Percentiles rank a stretch among this genome's conserved stretches.
phyloP scores from a whole-genome alignment of 2,888 invertebrate species.

The Meganola albula region DNA sequence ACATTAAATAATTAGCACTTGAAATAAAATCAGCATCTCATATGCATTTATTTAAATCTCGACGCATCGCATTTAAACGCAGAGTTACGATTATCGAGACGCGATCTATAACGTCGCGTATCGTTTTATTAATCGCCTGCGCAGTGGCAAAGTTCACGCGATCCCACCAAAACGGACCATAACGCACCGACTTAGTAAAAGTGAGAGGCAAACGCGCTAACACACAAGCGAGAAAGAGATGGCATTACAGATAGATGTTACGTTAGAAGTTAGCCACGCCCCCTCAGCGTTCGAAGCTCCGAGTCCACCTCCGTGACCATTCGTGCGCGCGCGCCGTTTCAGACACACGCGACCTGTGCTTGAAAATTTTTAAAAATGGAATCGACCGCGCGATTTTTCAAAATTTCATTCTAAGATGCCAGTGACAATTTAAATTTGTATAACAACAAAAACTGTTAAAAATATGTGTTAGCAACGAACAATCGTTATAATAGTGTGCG shows the following conservation, averaged over 20 bases:
- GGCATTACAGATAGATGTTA: constrained; percentile 59
- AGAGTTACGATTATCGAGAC: constrained; percentile 53
- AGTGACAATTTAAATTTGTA: constrained; percentile 31
- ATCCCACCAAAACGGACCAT: constrained; percentile 60
- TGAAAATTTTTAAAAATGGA: constrained; percentile 44
- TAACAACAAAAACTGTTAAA: constrained; percentile 22
- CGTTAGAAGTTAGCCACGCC: constrained; percentile 73
- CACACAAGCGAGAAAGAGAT: constrained; percentile 36
- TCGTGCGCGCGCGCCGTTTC: constrained; percentile 72
- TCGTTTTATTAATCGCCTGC: constrained; percentile 64
- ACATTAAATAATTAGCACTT: constrained; percentile 27
- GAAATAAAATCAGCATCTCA: constrained; percentile 33
- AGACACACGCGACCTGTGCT: constrained; percentile 53
- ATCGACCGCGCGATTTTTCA: constrained; percentile 49
- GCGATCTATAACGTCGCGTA: constrained; percentile 67
- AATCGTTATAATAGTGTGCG: constrained; percentile 40
- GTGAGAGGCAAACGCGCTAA: constrained; percentile 31
- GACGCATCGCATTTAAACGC: constrained; percentile 39
- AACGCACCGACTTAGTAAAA: constrained; percentile 67
- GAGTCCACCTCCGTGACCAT: constrained; percentile 70
- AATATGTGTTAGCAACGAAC: constrained; percentile 35
- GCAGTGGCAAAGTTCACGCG: constrained; percentile 72
- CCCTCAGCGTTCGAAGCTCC: constrained; percentile 49
- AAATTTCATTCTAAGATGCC: constrained; percentile 38
- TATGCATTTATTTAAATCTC: constrained; percentile 31